Base-by-base conservation (phyloP, 2,113 vertebrate genomes). In the Hippocampus barbouri region DNA sequence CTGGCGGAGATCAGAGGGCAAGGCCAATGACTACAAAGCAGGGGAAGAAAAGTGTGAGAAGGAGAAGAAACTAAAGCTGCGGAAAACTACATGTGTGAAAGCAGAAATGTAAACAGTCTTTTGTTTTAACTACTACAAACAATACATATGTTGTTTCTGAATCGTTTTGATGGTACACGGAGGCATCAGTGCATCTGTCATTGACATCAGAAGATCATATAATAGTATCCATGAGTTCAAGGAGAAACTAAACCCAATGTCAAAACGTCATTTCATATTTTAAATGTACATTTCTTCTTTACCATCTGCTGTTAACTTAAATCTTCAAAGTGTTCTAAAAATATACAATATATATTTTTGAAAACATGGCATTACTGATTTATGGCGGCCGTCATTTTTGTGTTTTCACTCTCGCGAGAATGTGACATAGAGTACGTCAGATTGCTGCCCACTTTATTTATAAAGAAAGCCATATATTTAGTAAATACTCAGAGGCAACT, bases 1-100 rank as follows among this genome's bases (percentile, higher is more conserved):
- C 83, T 77, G 70, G 62, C 57, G 69, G 70, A 85, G 89, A 89
- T 88, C 82, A 87, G 86, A 88, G 82, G 78, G 69, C 3, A 11
- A 81, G 47, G 68, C 62, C 74, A 69, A 80, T 78, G 54, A 49
- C 77, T 80, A 72, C 72, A 80, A 81, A 86, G 78, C 18, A 68
- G 66, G 38, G 45, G 72, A 70, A 80, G 74, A 82, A 79, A 78
- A 77, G 66, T 79, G 41, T 68, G 30, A 45, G 71, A 72, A 5
- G 23, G 54, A 70, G 49, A 57, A 62, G 30, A 68, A n/a, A 30
- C 20, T 38, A 61, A 43, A 72, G 64, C 41, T 74, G n/a, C 15
- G 64, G 47, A 69, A 27, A 69, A 63, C 0, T 43, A 4, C 11
- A 23, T 63, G 68, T 70, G 59, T 63, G 56, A 25, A 59, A 16